Base-by-base conservation (phyloP, 2,113 vertebrate genomes). In the Corythornis vintsioides region DNA sequence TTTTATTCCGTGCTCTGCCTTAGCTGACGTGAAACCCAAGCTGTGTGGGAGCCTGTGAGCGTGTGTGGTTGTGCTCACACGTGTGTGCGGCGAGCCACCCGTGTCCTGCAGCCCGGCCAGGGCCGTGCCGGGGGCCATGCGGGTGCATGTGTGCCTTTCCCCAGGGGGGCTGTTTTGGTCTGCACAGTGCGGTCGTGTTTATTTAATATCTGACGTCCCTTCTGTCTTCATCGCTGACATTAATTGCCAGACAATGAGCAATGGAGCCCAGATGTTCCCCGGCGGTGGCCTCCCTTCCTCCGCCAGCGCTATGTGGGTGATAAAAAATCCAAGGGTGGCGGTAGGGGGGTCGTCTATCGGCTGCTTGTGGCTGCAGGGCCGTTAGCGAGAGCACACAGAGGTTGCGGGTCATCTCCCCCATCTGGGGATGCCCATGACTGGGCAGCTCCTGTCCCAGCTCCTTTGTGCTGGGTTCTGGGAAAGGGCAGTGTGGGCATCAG, bases 201-300 rank as follows among this genome's bases (percentile, higher is more conserved):
- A 88, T 96, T 96, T 96, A 95, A 91, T 96, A 95, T 95, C 86
- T 94, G 91, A 96, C 89, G 89, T 96, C 95, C 95, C 94, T 92
- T 89, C 95, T 93, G 94, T 95, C 95, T 96, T 93, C 91, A 80
- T 92, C n/a, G 4, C 92, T 96, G 94, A 95, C 94, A 96, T 96
- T 94, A 95, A 95, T 93, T 96, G 92, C 93, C 91, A 96, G 94
- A 95, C 94, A 93, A 89, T 95, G 85, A 94, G 95, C 89, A 93
- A 95, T 84, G 87, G 89, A 92, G 94, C 92, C 95, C 96, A 97
- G 95, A 96, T 96, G 96, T 94, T 95, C 94, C 93, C 87, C 14
- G 56, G 64, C 5, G 60, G 95, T 95, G 89, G 92, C 91, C 95
- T 94, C 96, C 89, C 70, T 83, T 52, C 82, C 89, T 83, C 91